Base-by-base conservation (phyloP, 2,797 vertebrate species). In the Gallinago solitaria region DNA sequence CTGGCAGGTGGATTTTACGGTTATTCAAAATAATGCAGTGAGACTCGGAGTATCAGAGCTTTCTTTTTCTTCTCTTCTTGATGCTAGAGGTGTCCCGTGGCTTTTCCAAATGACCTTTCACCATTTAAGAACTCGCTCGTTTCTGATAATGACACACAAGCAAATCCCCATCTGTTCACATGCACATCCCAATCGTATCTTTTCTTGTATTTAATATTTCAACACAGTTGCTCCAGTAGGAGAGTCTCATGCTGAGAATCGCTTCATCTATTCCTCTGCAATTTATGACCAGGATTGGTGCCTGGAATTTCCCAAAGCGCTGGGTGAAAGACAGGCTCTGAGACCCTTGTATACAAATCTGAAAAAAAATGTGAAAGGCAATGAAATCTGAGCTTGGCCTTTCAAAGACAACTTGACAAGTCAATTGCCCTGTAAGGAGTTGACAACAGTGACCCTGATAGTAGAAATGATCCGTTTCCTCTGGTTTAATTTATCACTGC, bases 371-470 rank as follows among this genome's bases (percentile, higher is more conserved):
- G 91, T 90, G 94, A 93, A 96, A 95, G 84, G 95, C 87, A 97
- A 93, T 96, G 96, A 97, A 97, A 96, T 93, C 73, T 90, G 96
- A 97, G 87, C 92, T 88, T 0, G 0, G 84, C 93, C 94, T 95
- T 94, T 94, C 91, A 91, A 87, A 94, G 93, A 83, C 93, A 94
- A 63, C 89, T 97, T 96, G 96, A 97, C 96, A 97, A 94, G 96
- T 97, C 96, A 97, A 95, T 96, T 95, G 95, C 87, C 96, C 95
- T 96, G 95, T 93, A 93, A 96, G 95, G 91, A 95, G 92, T 37
- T 94, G 96, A 95, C 96, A 96, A 96, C 93, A 79, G 89, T 96
- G 96, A 97, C 95, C 96, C 95, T 90, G 94, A 97, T 96, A 96
- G 87, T 86, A 96, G 95, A 96, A 96, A 95, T 90, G 95, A 91